A percentile compares a stretch with the other conserved stretches of the same genome.
Evolutionary conservation across 2,888 invertebrate species (phyloP).

Genomic region (Octodonta nipae): DNA sequence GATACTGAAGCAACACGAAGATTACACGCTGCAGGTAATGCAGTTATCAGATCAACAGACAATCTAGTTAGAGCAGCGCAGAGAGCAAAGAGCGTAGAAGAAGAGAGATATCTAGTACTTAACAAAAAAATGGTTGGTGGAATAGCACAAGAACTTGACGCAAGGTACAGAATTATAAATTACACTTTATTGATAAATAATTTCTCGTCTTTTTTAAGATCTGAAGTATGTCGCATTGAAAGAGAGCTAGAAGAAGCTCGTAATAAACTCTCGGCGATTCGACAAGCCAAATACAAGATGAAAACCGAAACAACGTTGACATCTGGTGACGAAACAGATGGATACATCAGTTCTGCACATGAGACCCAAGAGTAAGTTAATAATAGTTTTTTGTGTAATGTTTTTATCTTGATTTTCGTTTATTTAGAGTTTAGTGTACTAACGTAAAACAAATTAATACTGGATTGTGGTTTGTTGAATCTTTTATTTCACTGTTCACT

Average conservation of each 20-base stretch:
- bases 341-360: slow-evolving; percentile 33
- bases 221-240: slow-evolving; percentile 87
- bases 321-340: slow-evolving; percentile 54
- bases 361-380: too few relatives aligned
- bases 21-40: slow-evolving; percentile 85
- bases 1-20: slow-evolving; percentile 86
- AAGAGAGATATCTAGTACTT: slow-evolving; percentile 80
- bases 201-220: slow-evolving; percentile 33
- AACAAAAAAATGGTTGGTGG: slow-evolving; percentile 91
- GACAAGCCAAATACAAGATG: slow-evolving; percentile 81
- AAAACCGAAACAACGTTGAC: slow-evolving; percentile 55
- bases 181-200: slow-evolving; percentile 7
- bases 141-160: slow-evolving; percentile 90
- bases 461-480: too few relatives aligned
- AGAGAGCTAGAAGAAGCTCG: slow-evolving; percentile 86
- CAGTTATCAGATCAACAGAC: slow-evolving; percentile 94
- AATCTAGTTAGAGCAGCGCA: slow-evolving; percentile 90
- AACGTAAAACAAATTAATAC: too few relatives aligned
- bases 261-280: slow-evolving; percentile 74
- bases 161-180: slow-evolving; percentile 39
- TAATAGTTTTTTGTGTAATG: too few relatives aligned
- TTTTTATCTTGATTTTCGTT: too few relatives aligned
- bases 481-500: too few relatives aligned
- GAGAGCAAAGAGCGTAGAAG: slow-evolving; percentile 80
- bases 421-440: too few relatives aligned